Evolutionary conservation across 2,888 invertebrate genomes (phyloP).

Genomic region (Limenitis arthemis): DNA sequence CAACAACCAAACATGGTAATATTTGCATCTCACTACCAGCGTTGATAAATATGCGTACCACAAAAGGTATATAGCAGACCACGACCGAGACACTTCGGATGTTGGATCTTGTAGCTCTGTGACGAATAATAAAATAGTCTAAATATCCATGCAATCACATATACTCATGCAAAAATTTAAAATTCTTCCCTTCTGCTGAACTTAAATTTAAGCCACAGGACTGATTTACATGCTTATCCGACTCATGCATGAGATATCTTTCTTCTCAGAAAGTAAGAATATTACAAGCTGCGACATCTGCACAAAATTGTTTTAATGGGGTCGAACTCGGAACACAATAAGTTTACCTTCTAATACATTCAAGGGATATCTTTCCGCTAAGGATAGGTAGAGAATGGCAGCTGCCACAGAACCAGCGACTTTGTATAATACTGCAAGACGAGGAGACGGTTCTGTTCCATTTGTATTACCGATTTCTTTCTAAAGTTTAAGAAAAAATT

Average conservation of each 20-base stretch:
- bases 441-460: slow-evolving; percentile 77
- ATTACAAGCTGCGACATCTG: background rate
- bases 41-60: slow-evolving; percentile 86
- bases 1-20: slow-evolving; percentile 97
- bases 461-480: slow-evolving; percentile 31
- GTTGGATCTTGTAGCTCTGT: slow-evolving; percentile 56
- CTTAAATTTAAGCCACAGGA: too few species aligned
- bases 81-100: slow-evolving; percentile 61
- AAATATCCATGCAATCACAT: background rate
- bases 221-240: too few species aligned
- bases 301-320: background rate
- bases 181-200: too few species aligned
- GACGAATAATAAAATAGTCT: background rate
- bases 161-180: too few species aligned
- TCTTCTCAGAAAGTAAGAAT: background rate
- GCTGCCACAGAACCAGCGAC: slow-evolving; percentile 78
- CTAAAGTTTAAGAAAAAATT: slow-evolving; percentile 38
- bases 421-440: slow-evolving; percentile 80
- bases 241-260: background rate
- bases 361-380: slow-evolving; percentile 81
- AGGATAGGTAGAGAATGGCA: slow-evolving; percentile 79
- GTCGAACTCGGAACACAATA: background rate
- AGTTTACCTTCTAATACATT: slow-evolving; percentile 75
- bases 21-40: slow-evolving; percentile 88
- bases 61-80: slow-evolving; percentile 60